Evolutionary conservation across 2,797 vertebrate genomes (phyloP), one percentile per base, ranked within the genome.

Genomic region (Cynodonichthys magdalenae): DNA sequence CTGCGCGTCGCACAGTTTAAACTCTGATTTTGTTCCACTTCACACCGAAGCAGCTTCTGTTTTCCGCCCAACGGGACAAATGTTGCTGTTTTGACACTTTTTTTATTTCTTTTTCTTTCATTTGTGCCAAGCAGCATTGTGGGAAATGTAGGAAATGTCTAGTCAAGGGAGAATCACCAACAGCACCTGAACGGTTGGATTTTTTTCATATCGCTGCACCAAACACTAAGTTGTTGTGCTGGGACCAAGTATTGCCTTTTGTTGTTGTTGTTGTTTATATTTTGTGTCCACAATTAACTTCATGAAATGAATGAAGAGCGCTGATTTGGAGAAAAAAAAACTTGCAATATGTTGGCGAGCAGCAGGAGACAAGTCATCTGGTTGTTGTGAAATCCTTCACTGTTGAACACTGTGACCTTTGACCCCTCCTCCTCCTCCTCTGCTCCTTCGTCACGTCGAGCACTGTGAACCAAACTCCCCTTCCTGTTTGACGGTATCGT

Each of bases 401-500:
- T 76, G 83, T 81, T 55, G 60, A 86, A 83, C 90, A 91, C 88
- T 90, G 89, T 92, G 90, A 92, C 73, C 76, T 71, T 82, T 39
- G 63, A 83, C 75, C 71, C 47, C 52, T 55, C 68, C 60, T 54
- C 69, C 24, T 24, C 24, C 24, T 79, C 66, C 54, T 66, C 24
- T 24, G 63, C 65, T 54, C 53, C 58, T 49, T 55, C 52, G 78
- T 70, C 70, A 18, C 57, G 65, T 74, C 31, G 72, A 70, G 66
- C 84, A 89, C 89, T 89, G 87, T 90, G 89, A 88, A 64, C 60
- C 41, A 50, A 72, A 55, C 28, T 48, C 29, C 53, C 41, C 27
- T 27, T 20, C 20, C 28, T 28, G 24, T 18, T 15, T 45, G 24
- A 45, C 39, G 56, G 62, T 42, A 62, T 77, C 15, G 45, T 63